phyloP scores from a whole-genome alignment of 2,888 invertebrate genomes.

The Lithodes maja region DNA sequence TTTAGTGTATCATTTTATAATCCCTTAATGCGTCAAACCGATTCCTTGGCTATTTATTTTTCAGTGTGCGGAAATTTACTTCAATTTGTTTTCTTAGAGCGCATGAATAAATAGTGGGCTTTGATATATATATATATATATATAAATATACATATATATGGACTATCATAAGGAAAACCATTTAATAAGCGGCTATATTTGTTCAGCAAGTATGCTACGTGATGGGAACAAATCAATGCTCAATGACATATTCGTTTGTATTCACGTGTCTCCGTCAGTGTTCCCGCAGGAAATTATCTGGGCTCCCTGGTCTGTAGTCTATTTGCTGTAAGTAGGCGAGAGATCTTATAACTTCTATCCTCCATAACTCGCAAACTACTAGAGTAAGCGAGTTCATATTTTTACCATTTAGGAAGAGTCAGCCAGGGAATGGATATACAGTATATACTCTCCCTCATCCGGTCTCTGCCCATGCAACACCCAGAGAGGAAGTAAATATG shows the following conservation, averaged over 20 bases:
- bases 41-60: not conserved
- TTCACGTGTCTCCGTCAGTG: constrained; percentile 34
- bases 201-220: constrained; percentile 64
- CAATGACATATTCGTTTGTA: constrained; percentile 50
- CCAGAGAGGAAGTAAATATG: too few relatives aligned
- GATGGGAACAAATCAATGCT: constrained; percentile 60
- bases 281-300: constrained; percentile 18
- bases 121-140: constrained; percentile 25
- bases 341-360: too few relatives aligned
- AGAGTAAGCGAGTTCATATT: too few relatives aligned
- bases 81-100: constrained; percentile 42
- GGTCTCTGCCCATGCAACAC: not conserved
- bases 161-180: constrained; percentile 53
- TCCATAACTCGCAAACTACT: too few relatives aligned
- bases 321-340: too few relatives aligned
- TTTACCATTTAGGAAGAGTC: too few relatives aligned
- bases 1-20: not conserved
- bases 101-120: constrained; percentile 67
- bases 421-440: not conserved
- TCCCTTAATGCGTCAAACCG: not conserved
- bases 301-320: constrained; percentile 16
- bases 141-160: constrained; percentile 23
- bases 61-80: not conserved
- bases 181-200: constrained; percentile 56
- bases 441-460: not conserved